Evolutionary conservation across 2,888 invertebrate genomes (phyloP).

Genomic region (Aradus depressus): DNA sequence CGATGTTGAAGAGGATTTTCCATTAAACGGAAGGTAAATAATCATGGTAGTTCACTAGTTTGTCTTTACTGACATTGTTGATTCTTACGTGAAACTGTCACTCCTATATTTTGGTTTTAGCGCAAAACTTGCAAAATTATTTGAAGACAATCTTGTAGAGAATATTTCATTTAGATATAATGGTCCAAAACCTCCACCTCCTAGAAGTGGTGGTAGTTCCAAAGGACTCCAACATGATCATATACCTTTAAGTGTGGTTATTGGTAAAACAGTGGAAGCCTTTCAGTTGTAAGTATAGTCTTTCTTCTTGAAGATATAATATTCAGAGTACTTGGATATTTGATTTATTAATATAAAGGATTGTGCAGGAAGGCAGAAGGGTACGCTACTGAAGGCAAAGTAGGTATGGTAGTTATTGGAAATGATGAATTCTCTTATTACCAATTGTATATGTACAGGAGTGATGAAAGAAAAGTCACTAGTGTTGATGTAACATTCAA

Average conservation of each 20-base stretch:
- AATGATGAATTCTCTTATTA: constrained; percentile 33
- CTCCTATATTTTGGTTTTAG: no score
- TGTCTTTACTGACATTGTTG: no score
- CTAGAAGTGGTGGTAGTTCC: no score
- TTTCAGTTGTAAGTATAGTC: constrained; percentile 19
- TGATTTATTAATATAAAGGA: constrained; percentile 63
- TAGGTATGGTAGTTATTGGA: constrained; percentile 36
- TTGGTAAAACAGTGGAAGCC: constrained; percentile 18
- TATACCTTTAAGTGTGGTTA: constrained; percentile 14
- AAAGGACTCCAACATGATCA: background rate
- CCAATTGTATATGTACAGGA: constrained; percentile 36
- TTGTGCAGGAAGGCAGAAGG: constrained; percentile 38
- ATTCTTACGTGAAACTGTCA: no score
- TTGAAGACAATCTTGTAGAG: constrained; percentile 13
- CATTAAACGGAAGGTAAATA: constrained; percentile 14
- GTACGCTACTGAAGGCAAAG: constrained; percentile 35
- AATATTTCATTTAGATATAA: constrained; percentile 14
- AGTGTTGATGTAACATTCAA: constrained; percentile 10
- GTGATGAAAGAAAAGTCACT: constrained; percentile 16
- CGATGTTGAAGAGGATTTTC: constrained; percentile 15
- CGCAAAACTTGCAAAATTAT: constrained; percentile 11
- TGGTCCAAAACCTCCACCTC: constrained; percentile 6
- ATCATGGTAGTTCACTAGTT: no score
- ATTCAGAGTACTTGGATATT: background rate
- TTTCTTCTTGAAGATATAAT: constrained; percentile 32